Percentiles rank a stretch among this genome's conserved stretches.
phyloP scores from a whole-genome alignment of 1,140 invertebrate genomes.

The Metopolophium dirhodum region DNA sequence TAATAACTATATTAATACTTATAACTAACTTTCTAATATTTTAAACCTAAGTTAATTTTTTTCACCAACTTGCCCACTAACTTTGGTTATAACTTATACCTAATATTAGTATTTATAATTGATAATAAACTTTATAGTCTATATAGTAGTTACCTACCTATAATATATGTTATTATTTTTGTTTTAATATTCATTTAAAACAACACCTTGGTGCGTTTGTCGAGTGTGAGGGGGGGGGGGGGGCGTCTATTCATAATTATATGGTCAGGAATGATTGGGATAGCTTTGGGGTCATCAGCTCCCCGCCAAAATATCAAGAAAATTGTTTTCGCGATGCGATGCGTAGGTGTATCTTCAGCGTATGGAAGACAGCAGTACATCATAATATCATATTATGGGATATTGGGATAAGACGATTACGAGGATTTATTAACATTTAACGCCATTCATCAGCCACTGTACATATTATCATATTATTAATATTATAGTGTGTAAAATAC shows the following conservation, averaged over 20 bases:
- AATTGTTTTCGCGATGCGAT: not conserved
- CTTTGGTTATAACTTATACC: too few relatives aligned
- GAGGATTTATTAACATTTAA: not conserved
- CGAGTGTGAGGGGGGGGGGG: not conserved
- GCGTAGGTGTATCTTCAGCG: not conserved
- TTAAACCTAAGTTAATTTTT: too few relatives aligned
- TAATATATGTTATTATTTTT: too few relatives aligned
- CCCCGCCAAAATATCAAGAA: not conserved
- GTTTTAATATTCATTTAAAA: not conserved
- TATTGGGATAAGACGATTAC: not conserved
- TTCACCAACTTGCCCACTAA: too few relatives aligned
- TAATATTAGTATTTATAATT: too few relatives aligned
- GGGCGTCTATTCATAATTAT: not conserved
- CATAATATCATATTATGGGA: not conserved
- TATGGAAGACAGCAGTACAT: not conserved
- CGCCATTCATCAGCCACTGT: not conserved
- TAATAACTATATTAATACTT: too few relatives aligned
- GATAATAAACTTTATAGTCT: too few relatives aligned
- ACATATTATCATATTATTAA: not conserved
- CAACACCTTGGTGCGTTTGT: not conserved
- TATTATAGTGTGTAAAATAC: not conserved
- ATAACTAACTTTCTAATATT: too few relatives aligned
- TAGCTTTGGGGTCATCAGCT: not conserved
- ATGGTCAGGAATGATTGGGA: not conserved
- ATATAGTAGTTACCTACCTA: too few relatives aligned